Base-by-base conservation (phyloP, 1,140 invertebrate genomes). In the Drosophila saltans region DNA sequence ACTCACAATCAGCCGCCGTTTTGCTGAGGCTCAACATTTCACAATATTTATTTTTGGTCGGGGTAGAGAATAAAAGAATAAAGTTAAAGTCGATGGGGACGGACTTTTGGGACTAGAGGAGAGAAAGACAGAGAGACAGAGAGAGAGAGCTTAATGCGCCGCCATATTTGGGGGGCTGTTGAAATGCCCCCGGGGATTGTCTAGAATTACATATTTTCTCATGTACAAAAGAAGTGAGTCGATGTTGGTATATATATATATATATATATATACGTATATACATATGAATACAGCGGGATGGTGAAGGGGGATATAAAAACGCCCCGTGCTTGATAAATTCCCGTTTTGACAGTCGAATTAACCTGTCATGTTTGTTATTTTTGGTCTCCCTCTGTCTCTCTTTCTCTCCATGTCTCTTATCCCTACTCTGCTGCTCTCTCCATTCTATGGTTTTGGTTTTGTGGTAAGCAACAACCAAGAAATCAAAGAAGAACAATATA, bases 321-420 rank as follows among this genome's bases (percentile, higher is more conserved):
- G n/a, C 16, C 16, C n/a, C 36, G 62, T 76, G 57, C 64, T 71
- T 80, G 77, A 80, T 80, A 80, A 80, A 80, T 80, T 73, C 74
- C 66, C 72, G 41, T 80, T 77, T 77, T 80, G 77, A 80, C 77
- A 80, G 77, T 73, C 77, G 74, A 77, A 80, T 80, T 80, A 80
- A 80, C 74, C 74, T 80, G 77, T 80, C 77, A 80, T 77, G 77
- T 72, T 65, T 65, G 63, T 66, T 45, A 59, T 59, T 59, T 39
- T 33, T 59, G 57, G 24, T 48, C 28, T 73, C 58, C 9, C 16
- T 9, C 8, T 8, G 21, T 24, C 9, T 26, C 45, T 48, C 45
- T 36, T 7, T 36, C 33, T 36, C 33, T 36, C 33, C 6, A 36
- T 36, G 4, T 36, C 6, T 36, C 3, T 36, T 30, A 30, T 30